Conservation (phyloP, 1,140 invertebrate species). For the Linepithema humile region DNA sequence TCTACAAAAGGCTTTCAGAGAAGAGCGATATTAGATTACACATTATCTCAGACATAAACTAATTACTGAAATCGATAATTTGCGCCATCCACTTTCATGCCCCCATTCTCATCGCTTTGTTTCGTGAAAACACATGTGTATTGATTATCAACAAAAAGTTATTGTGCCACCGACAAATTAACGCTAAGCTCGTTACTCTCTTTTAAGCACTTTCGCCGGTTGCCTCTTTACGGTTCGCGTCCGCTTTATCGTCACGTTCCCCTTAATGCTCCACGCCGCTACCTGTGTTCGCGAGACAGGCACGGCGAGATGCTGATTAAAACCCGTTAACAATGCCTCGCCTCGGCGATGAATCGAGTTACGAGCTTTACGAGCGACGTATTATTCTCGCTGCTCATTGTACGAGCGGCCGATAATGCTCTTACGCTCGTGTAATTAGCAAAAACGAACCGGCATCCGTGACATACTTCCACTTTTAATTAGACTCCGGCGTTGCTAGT, state of each 20-base stretch:
- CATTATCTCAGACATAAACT: no score
- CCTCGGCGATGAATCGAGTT: slow-evolving; percentile 50
- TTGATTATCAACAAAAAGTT: slow-evolving; percentile 26
- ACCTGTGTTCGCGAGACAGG: slow-evolving; percentile 30
- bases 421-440: slow-evolving; percentile 55
- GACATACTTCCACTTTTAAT: slow-evolving; percentile 50
- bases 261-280: slow-evolving; percentile 36
- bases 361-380: slow-evolving; percentile 47
- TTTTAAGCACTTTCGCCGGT: slow-evolving; percentile 29
- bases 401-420: slow-evolving; percentile 48
- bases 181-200: slow-evolving; percentile 27
- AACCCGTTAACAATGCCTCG: slow-evolving; percentile 52
- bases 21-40: no score
- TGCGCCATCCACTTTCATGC: no score
- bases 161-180: not conserved
- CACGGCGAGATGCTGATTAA: slow-evolving; percentile 52
- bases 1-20: no score
- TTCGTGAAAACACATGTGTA: not conserved
- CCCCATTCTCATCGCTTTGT: not conserved
- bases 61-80: no score
- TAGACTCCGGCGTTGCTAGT: slow-evolving; percentile 31
- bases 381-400: slow-evolving; percentile 55
- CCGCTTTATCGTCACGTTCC: slow-evolving; percentile 37
- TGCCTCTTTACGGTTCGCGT: slow-evolving; percentile 33
- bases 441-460: slow-evolving; percentile 29